Conservation (phyloP, 2,797 vertebrate genomes). For the Eidolon dupreanum region DNA sequence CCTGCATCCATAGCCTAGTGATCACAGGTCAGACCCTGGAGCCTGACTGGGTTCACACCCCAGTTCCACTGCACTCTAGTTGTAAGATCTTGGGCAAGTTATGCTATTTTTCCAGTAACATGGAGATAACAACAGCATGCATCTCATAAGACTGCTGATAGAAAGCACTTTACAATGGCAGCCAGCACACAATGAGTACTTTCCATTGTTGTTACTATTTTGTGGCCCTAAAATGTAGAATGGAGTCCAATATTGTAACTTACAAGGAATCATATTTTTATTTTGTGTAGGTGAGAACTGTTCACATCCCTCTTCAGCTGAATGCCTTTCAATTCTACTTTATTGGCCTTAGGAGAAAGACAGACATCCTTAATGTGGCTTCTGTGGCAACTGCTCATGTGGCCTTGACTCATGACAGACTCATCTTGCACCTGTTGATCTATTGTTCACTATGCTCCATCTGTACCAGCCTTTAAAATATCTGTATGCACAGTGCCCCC, state of each 20-base stretch:
- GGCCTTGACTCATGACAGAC: neutral
- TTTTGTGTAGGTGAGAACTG: neutral
- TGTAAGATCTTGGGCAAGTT: neutral
- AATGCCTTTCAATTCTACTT: neutral
- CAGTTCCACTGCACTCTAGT: neutral
- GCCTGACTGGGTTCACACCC: neutral
- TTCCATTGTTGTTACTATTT: neutral
- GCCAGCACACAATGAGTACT: neutral
- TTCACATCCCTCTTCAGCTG: neutral
- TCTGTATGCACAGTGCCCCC: neutral
- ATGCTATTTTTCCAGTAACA: neutral
- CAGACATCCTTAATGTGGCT: neutral
- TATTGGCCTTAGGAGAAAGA: neutral
- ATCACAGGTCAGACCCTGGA: neutral
- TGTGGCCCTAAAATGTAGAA: neutral
- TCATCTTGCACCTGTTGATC: neutral
- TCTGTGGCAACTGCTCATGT: neutral
- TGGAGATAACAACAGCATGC: neutral
- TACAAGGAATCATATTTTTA: neutral
- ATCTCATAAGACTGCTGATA: too few relatives aligned
- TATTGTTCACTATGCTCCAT: neutral
- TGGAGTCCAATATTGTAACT: neutral
- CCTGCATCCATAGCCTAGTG: neutral
- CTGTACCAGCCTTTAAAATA: neutral
- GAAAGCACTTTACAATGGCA: neutral